phyloP scores from a whole-genome alignment of 2,888 invertebrate genomes.

The Melanophora roralis region DNA sequence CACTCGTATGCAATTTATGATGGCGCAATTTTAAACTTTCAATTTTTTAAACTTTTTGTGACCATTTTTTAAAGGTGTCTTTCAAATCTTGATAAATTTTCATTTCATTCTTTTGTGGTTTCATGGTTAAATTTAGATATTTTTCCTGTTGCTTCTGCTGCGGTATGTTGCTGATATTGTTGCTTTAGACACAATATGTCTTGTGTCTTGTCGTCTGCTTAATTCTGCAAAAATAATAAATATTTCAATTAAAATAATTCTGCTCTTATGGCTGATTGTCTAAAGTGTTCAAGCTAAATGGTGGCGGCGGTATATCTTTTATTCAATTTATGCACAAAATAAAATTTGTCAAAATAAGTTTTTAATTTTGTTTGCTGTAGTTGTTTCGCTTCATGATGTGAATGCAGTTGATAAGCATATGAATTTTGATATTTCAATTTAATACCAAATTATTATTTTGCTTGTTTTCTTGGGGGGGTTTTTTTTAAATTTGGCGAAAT shows the following conservation, averaged over 20 bases:
- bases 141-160: neutral
- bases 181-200: slow-evolving; percentile 28
- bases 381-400: neutral
- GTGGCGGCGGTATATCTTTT: slow-evolving; percentile 18
- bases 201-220: slow-evolving; percentile 43
- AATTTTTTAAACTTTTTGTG: neutral
- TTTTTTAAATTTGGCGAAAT: slow-evolving; percentile 14
- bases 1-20: slow-evolving; percentile 13
- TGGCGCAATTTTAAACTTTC: neutral
- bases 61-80: slow-evolving; percentile 46
- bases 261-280: neutral
- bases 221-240: slow-evolving; percentile 60
- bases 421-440: slow-evolving; percentile 28
- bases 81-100: slow-evolving; percentile 53
- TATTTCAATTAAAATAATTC: slow-evolving; percentile 59
- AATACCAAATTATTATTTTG: slow-evolving; percentile 12
- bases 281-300: neutral
- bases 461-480: neutral
- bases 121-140: slow-evolving; percentile 42
- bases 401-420: neutral
- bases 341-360: slow-evolving; percentile 24
- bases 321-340: neutral
- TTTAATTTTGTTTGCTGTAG: slow-evolving; percentile 18
- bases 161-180: too few species aligned
- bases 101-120: neutral